Conservation (phyloP, 2,797 vertebrate genomes). For the Falco novaeseelandiae region DNA sequence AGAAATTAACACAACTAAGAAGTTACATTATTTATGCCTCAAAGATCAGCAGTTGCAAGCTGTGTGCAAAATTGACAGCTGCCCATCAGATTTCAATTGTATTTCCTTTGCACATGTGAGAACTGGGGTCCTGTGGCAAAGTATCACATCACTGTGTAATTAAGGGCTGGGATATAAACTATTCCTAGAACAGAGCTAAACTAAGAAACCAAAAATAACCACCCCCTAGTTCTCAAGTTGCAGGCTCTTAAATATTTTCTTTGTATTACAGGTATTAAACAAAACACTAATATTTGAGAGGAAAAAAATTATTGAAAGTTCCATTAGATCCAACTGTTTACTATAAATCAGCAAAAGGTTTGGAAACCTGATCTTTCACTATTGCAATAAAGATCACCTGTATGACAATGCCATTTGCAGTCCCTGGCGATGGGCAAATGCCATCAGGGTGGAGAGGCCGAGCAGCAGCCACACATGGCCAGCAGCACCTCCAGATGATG, state of each 20-base stretch:
- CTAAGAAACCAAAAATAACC: neutral
- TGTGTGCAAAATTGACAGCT: neutral
- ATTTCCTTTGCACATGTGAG: neutral
- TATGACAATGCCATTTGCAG: neutral
- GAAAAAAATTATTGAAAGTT: neutral
- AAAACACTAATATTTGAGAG: neutral
- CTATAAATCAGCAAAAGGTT: neutral
- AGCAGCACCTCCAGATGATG: neutral
- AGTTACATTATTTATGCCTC: neutral
- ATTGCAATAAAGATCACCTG: neutral
- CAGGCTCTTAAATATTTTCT: neutral
- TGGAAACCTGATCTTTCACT: neutral
- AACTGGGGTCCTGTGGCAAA: neutral
- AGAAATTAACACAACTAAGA: neutral
- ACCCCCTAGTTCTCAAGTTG: neutral
- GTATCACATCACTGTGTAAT: neutral
- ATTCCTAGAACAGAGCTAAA: neutral
- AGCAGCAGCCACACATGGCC: fast-evolving
- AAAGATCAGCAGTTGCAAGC: neutral
- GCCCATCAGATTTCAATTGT: neutral
- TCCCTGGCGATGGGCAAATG: neutral
- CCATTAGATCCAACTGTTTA: neutral
- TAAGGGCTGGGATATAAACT: neutral
- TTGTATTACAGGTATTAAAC: neutral
- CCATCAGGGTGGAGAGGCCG: too few relatives aligned